Conservation (phyloP, 1,140 invertebrate genomes). For the Mizuhopecten yessoensis region DNA sequence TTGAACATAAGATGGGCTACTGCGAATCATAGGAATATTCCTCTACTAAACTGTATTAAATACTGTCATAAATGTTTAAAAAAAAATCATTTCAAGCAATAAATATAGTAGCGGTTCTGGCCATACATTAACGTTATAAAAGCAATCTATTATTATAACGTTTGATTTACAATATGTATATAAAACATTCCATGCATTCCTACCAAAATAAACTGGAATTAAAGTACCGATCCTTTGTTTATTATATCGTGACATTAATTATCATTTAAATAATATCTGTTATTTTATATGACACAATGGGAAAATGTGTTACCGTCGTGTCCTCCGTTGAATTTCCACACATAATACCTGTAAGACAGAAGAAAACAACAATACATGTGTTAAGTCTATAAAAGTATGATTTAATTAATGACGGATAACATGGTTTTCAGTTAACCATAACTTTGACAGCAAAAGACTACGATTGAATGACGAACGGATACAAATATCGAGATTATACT, state of each 20-base stretch:
- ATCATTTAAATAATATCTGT: background rate
- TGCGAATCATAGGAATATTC: too few relatives aligned
- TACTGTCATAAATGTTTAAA: too few relatives aligned
- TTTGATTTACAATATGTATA: background rate
- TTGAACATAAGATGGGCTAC: too few relatives aligned
- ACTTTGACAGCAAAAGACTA: too few relatives aligned
- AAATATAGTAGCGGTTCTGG: background rate
- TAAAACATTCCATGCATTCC: background rate
- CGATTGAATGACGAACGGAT: too few relatives aligned
- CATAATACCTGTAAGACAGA: background rate
- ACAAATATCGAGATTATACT: too few relatives aligned
- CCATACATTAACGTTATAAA: background rate
- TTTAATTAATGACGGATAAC: too few relatives aligned
- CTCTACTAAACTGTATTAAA: too few relatives aligned
- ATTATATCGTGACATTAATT: background rate
- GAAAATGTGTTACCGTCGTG: background rate
- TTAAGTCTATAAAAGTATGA: background rate
- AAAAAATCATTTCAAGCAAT: background rate
- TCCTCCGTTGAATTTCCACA: constrained; percentile 22
- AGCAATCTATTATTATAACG: constrained; percentile 12
- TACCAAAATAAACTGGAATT: background rate
- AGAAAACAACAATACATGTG: background rate
- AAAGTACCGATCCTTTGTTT: background rate
- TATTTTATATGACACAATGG: too few relatives aligned
- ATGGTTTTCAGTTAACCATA: too few relatives aligned